Base-by-base conservation (phyloP, 53 echinoderm and acorn worm genomes). In the Paelopatides confundens region DNA sequence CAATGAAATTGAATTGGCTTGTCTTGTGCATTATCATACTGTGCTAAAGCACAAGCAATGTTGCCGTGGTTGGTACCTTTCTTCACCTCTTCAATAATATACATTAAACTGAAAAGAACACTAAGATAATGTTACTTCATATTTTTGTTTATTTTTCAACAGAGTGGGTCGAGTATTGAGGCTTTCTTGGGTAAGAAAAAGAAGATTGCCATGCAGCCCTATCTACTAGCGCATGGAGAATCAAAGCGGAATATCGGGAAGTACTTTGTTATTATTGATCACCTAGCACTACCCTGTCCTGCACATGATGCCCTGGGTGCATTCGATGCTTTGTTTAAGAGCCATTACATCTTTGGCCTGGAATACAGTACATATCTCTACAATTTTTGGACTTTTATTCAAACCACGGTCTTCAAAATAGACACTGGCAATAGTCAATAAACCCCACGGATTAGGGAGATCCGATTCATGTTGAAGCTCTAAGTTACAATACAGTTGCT, bases 301-400 rank as follows among this genome's bases (percentile, higher is more conserved):
- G 90, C 77, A 86, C 86, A 76, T 77, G 65, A 76, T 62, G 86
- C 77, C 18, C 78, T 64, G 64, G 90, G 65, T 76, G 86, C 91
- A 86, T 62, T 81, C 35, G 87, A 91, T 69, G 49, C 76, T 64
- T 81, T 90, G 33, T 91, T 87, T 63, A 91, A 91, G 31, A 62
- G 79, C 32, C 91, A 91, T 78, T 87, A 87, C 69, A 69, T 91
- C 21, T 81, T 91, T 31, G 82, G 91, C 82, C 52, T 87, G 35
- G 69, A 87, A 27, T 91, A 91, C 64, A 65, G 81, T 68, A 43
- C 14, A 31, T 53, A 66, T 27, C 82, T 91, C 29, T 82, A 68
- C 5, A 88, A 77, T 65, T 91, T 87, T 54, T 91, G 91, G 91
- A 91, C 91, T 24, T 91, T 87, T n/a, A n/a, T n/a, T n/a, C n/a